Evolutionary conservation across 2,888 invertebrate species (phyloP).

Genomic region (Perdita meconis): DNA sequence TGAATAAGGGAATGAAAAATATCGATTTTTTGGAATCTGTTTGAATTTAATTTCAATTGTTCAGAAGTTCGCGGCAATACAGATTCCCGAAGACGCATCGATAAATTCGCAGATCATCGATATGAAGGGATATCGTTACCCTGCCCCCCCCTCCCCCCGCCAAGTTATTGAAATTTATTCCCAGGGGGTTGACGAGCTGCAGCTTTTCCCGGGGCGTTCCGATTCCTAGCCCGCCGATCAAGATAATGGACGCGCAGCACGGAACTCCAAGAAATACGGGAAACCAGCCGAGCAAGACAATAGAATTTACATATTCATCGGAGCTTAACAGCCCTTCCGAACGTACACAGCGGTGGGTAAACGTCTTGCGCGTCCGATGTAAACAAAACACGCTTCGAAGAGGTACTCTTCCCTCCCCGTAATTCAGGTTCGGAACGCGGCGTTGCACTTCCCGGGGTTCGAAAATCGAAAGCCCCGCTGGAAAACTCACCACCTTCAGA

Average conservation of each 20-base stretch:
- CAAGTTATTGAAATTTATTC: conserved; percentile 22
- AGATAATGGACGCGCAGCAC: conserved; percentile 30
- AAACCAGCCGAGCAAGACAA: conserved; percentile 51
- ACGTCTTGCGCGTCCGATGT: conserved; percentile 57
- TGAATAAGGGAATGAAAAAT: background rate
- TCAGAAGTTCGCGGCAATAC: background rate
- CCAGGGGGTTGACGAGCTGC: background rate
- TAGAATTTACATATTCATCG: conserved; percentile 73
- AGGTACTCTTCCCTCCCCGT: conserved; percentile 42
- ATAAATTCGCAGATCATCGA: conserved; percentile 4
- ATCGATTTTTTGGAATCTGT: no score
- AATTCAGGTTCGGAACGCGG: conserved; percentile 50
- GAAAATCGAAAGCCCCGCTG: conserved; percentile 44
- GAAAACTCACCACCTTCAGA: conserved; percentile 26
- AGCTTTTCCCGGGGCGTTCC: conserved; percentile 26
- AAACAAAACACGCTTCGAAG: conserved; percentile 56
- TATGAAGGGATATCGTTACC: conserved; percentile 6
- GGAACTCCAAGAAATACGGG: conserved; percentile 15
- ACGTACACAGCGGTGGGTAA: conserved; percentile 56
- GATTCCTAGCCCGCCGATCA: conserved; percentile 38
- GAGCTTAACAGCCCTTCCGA: conserved; percentile 65
- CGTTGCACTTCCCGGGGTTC: conserved; percentile 2
- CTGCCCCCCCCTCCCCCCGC: background rate
- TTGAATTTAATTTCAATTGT: no score
- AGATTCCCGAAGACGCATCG: background rate